phyloP scores from a whole-genome alignment of 92 coral and sea anemone species.

The Umimayanthus kanabou region DNA sequence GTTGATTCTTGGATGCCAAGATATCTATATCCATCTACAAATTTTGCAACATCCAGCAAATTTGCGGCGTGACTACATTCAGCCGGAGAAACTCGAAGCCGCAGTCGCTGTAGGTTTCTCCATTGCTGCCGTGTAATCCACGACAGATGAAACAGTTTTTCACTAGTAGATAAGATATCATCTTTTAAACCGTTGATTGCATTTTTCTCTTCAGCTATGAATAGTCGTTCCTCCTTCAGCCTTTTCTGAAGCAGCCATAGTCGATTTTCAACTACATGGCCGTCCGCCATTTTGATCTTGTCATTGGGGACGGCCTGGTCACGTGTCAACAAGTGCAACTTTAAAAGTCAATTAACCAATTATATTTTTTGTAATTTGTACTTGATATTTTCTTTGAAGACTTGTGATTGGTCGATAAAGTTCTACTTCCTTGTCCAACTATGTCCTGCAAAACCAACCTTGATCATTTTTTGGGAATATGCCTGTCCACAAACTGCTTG shows the following conservation, averaged over 20 bases:
- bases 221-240: slow-evolving; percentile 83
- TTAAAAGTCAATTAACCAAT: slow-evolving; percentile 25
- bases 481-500: no score
- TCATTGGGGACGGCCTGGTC: slow-evolving; percentile 1
- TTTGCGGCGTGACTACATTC: slow-evolving; percentile 85
- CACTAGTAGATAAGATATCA: slow-evolving; percentile 81
- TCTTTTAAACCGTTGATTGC: slow-evolving; percentile 69
- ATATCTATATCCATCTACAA: slow-evolving; percentile 81
- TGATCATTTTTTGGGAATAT: no score
- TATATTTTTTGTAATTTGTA: background rate
- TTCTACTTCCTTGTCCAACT: background rate
- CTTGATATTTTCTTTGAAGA: background rate
- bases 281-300: slow-evolving; percentile 82
- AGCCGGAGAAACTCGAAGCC: slow-evolving; percentile 83
- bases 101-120: slow-evolving; percentile 73
- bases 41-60: slow-evolving; percentile 78
- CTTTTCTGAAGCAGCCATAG: slow-evolving; percentile 85
- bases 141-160: slow-evolving; percentile 83
- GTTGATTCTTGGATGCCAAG: slow-evolving; percentile 89
- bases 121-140: slow-evolving; percentile 97
- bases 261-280: slow-evolving; percentile 44
- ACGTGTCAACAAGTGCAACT: slow-evolving; percentile 14
- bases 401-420: background rate
- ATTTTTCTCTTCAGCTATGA: slow-evolving; percentile 82
- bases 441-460: no score